These are phyloP conservation scores for Drosophila sulfurigaster DNA, from an alignment of 1,140 invertebrate genomes.

Conservation along the genomic window DNA sequence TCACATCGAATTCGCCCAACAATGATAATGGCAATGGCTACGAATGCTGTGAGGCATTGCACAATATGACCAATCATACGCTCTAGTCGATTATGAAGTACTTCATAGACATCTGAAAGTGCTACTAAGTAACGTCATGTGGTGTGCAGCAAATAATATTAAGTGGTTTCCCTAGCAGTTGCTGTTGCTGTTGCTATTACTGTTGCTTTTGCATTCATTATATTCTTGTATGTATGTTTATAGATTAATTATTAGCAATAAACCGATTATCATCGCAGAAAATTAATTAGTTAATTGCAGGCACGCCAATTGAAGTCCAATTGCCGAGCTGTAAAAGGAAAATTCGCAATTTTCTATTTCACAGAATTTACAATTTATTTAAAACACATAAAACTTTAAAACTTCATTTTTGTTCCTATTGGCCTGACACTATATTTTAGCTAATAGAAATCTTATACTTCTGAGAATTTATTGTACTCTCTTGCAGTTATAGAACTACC, in stretches of 20 bases:
- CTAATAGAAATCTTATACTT: no score
- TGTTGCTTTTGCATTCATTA: conserved; percentile 56
- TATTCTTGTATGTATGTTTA: conserved; percentile 53
- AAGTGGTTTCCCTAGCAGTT: conserved; percentile 57
- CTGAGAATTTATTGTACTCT: no score
- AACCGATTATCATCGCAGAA: conserved; percentile 44
- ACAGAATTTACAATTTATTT: neutral
- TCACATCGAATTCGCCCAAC: conserved; percentile 71
- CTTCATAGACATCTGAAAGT: conserved; percentile 45
- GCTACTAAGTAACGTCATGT: conserved; percentile 49
- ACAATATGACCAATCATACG: conserved; percentile 65
- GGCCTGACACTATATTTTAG: no score
- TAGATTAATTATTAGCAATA: conserved; percentile 61
- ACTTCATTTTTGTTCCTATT: no score
- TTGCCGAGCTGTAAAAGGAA: neutral
- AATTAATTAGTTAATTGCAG: conserved; percentile 20
- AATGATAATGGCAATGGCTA: conserved; percentile 27
- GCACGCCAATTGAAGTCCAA: neutral
- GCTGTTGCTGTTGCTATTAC: conserved; percentile 55
- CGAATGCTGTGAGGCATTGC: conserved; percentile 60
- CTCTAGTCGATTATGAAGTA: conserved; percentile 36
- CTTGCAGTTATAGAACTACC: no score
- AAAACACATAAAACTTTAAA: no score
- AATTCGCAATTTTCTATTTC: neutral
- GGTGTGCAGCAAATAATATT: conserved; percentile 46